phyloP scores from a whole-genome alignment of 2,113 vertebrate species.

The Chloropsis hardwickii region DNA sequence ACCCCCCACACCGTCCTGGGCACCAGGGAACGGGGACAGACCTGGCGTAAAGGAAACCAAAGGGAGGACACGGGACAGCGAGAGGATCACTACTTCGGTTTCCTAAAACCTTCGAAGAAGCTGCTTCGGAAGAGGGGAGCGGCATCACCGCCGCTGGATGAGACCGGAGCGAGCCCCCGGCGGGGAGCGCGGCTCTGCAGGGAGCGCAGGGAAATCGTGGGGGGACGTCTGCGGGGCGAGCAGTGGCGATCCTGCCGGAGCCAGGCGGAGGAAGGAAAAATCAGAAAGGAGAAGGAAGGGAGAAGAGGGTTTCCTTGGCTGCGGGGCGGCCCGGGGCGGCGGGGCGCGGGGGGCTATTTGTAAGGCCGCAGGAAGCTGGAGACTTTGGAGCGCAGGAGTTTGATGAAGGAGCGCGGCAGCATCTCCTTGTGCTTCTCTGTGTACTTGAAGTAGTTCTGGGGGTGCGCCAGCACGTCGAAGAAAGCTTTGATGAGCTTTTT shows the following conservation, averaged over 20 bases:
- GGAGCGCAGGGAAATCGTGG: background rate
- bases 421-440: slow-evolving; percentile 98
- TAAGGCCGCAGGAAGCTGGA: slow-evolving; percentile 95
- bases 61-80: background rate
- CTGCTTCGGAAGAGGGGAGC: background rate
- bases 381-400: slow-evolving; percentile 97
- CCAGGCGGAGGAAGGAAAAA: slow-evolving; percentile 42
- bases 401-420: slow-evolving; percentile 96
- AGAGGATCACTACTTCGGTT: background rate
- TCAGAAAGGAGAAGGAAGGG: slow-evolving; percentile 37
- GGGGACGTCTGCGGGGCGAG: slow-evolving; percentile 69
- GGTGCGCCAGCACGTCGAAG: slow-evolving; percentile 96
- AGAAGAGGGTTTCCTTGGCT: slow-evolving; percentile 56
- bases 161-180: background rate
- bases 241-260: slow-evolving; percentile 58
- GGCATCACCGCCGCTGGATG: background rate
- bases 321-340: background rate
- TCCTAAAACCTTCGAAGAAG: background rate
- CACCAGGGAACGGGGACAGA: background rate
- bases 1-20: background rate
- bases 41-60: background rate
- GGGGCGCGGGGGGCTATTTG: slow-evolving; percentile 78
- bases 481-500: slow-evolving; percentile 99
- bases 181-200: background rate
- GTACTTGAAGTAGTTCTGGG: slow-evolving; percentile 99